phyloP scores from a whole-genome alignment of 92 coral and sea anemone species.

The Porites lobata region DNA sequence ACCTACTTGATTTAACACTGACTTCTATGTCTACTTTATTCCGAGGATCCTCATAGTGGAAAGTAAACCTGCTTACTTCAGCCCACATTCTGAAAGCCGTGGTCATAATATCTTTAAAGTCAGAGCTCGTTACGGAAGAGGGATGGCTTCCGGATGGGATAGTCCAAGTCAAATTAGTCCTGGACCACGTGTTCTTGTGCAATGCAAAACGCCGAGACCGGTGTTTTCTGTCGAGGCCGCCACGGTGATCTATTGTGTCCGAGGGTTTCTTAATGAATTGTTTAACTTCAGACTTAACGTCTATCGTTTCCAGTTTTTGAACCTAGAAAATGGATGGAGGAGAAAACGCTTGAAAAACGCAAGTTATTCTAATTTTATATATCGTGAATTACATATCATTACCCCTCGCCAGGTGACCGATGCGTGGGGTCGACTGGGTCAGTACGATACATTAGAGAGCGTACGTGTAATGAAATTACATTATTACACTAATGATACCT shows the following conservation, averaged over 20 bases:
- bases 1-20: conserved; percentile 58
- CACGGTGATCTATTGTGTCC: not conserved
- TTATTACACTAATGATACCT: no score
- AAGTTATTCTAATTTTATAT: no score
- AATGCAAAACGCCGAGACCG: no score
- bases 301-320: not conserved
- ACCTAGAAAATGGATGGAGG: not conserved
- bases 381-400: no score
- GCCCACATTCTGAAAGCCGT: conserved; percentile 68
- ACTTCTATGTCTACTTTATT: conserved; percentile 50
- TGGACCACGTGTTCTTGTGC: conserved; percentile 27
- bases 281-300: no score
- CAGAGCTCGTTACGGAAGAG: conserved; percentile 15
- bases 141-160: conserved; percentile 24
- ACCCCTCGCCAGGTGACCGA: no score
- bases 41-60: conserved; percentile 23
- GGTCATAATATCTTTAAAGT: conserved; percentile 21
- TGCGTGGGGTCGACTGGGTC: no score
- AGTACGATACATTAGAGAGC: no score
- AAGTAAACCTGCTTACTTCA: conserved; percentile 58
- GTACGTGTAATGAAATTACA: no score
- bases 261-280: no score
- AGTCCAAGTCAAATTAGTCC: conserved; percentile 59
- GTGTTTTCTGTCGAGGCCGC: no score
- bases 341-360: not conserved